A percentile compares a stretch with the other conserved stretches of the same genome.
Conservation (phyloP, 2,113 vertebrate genomes). For the Serilophus lunatus region DNA sequence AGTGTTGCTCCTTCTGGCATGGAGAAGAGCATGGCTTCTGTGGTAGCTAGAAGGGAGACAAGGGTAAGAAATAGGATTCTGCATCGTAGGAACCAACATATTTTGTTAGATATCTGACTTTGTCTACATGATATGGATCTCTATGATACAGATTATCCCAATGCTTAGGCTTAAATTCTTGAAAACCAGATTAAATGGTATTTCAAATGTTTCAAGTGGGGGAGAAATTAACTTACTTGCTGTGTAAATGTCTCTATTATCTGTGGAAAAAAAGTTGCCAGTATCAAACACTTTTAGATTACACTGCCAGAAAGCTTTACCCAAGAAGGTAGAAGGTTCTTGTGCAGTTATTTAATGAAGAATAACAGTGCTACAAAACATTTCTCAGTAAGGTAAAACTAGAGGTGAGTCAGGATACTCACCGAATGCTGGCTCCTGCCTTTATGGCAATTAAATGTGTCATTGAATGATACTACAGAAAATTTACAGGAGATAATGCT, state of each 20-base stretch:
- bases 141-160: neutral
- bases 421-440: neutral
- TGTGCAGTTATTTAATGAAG: neutral
- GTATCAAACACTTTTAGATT: neutral
- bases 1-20: rapidly evolving
- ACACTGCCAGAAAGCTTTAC: neutral
- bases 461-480: neutral
- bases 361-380: neutral
- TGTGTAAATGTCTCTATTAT: neutral
- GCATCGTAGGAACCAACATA: neutral
- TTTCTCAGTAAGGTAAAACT: neutral
- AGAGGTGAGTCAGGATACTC: neutral
- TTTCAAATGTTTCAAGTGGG: neutral
- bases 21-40: neutral
- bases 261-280: neutral
- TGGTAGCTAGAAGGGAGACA: neutral
- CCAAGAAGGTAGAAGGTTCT: neutral
- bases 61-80: neutral
- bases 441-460: neutral
- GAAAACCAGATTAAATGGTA: neutral
- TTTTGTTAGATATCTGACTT: neutral
- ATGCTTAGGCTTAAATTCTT: neutral
- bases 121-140: neutral
- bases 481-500: neutral
- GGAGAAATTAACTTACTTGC: neutral